Base-by-base conservation (phyloP, 2,888 invertebrate genomes). In the Lasioglossum morio region DNA sequence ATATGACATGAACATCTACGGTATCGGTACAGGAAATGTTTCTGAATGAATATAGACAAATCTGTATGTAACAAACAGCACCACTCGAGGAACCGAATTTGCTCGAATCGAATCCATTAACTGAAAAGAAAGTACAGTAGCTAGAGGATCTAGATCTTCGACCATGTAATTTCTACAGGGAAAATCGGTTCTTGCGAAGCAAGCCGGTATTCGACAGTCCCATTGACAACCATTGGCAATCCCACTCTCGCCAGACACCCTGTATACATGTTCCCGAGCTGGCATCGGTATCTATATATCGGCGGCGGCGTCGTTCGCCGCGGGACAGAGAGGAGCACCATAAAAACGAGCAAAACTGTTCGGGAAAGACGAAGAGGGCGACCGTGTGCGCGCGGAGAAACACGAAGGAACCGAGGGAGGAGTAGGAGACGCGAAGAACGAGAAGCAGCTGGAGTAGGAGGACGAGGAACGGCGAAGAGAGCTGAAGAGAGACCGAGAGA, bases 301-400 rank as follows among this genome's bases (percentile, higher is more conserved):
- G 86, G 74, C 66, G 34, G 66, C 37, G 74, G 83, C 88, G 81
- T 79, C 79, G 85, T 72, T 78, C 76, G 85, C 81, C 81, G 78
- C 78, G 72, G 81, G 79, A 85, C 82, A 83, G 81, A 80, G 81
- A 80, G 78, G 75, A 40, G 53, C 48, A 66, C 73, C 46, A 16
- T 43, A 48, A 70, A 81, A 75, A 84, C 75, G 76, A 83, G 72
- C 79, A 72, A 79, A 79, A 80, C 43, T 46, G 27, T 16, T 69
- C 79, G 72, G 53, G 79, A 77, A 72, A 72, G 86, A 72, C 77
- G 74, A 78, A 72, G 74, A 80, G 37, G 69, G 34, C 69, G 27
- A n/a, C 43, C 14, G 48, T 27, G 43, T 43, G 46, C 34, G 63
- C 63, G 27, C 16, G 75, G 72, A 53, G 60, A 48, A 73, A 46